Base-by-base conservation (phyloP, 2,888 invertebrate genomes). In the Catocala fraxini region DNA sequence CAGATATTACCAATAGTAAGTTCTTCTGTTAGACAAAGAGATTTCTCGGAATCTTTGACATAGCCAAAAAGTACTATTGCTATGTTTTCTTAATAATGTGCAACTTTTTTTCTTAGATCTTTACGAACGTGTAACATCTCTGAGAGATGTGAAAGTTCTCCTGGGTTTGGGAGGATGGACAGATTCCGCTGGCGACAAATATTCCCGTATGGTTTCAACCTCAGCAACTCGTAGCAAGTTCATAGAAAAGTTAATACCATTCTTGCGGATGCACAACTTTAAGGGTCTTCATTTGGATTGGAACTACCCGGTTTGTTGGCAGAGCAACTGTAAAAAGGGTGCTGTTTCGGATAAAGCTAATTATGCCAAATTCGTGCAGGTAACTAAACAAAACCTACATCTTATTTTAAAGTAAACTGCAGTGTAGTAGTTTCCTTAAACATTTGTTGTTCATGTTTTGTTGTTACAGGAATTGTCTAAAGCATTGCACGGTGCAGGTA, bases 81-180 rank as follows among this genome's bases (percentile, higher is more conserved):
- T 25, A 25, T 25, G 25, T 25, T 25, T 25, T 25, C 25, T 25
- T 25, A 25, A 25, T 25, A 25, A 25, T 25, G 4, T 25, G 7
- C 33, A 10, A 15, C 35, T 1, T 34, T 51, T 46, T 47, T 75
- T 80, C 80, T n/a, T 87, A 97, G 97, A 97, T 87, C 95, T 98
- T 54, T 98, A 98, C 83, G 96, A 96, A 75, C 95, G 98, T 69
- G 95, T 97, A 1, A 96, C 97, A 0, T 95, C 96, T 0, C 89
- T 97, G 12, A 94, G 95, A 60, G 96, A 95, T 51, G 92, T 95
- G 0, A 95, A 95, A 71, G 96, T 97, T 0, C 87, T 98, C 6
- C 89, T 99, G 39, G 98, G 98, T 0, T 87, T 99, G 57, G 99
- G 99, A n/a, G 99, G 99, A 0, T 99, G 99, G 99, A 98, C 98